Evolutionary conservation across 2,113 vertebrate species (phyloP), one percentile per base, ranked within the genome.

Genomic region (Corythoichthys intestinalis): DNA sequence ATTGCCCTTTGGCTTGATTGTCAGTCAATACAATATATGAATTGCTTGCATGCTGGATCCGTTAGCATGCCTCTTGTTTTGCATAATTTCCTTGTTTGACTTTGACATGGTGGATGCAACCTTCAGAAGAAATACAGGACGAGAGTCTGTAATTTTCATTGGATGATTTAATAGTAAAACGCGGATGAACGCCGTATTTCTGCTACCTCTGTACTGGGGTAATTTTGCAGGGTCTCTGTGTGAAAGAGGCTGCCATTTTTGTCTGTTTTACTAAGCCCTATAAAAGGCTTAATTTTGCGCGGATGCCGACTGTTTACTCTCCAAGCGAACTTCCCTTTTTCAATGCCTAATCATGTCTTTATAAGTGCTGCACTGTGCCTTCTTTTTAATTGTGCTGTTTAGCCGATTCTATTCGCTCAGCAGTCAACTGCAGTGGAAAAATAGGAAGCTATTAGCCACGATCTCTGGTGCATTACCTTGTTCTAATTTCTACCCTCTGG

Each of bases 351-450:
- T 63, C 61, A 28, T 46, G 3, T 62, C 66, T 53, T 65, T 2
- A 1, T 56, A 46, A 64, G 44, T 11, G 5, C 67, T 60, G 52
- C 37, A 2, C 64, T 57, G 49, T 66, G 65, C 57, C 68, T 70
- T 62, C 75, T 57, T 38, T 71, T 71, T 63, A 61, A 69, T 82
- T 1, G 17, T 50, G 28, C 66, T 70, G 66, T 69, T 67, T 77
- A 83, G 80, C 75, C 72, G 81, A 84, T 71, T 64, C 67, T 58
- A 69, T 69, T 76, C 37, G 52, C 72, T 79, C 73, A 72, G 79
- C 66, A 65, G 66, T 58, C 65, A 50, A 63, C 65, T 28, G 66
- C 77, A 65, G 69, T 73, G n/a, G 44, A 46, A 63, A 63, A 63
- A 46, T 28, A 70, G 77, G 77, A 77, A 79, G 65, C 73, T 71